These are phyloP conservation scores for Aelia acuminata DNA, from an alignment of 2,888 invertebrate genomes.

Conservation along the genomic window DNA sequence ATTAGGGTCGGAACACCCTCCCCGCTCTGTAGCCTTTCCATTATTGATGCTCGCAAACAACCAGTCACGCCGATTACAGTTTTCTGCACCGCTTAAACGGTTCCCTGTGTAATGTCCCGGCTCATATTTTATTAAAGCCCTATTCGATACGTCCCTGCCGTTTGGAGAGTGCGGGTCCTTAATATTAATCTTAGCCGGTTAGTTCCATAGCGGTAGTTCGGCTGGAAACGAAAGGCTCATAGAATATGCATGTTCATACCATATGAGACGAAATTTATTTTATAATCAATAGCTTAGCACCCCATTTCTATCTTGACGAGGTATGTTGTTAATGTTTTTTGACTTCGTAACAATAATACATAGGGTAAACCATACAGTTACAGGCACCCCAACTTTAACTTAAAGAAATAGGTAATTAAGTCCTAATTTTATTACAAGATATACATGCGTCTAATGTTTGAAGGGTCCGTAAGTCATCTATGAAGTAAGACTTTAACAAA, in stretches of 20 bases:
- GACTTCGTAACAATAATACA: neutral
- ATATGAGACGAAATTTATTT: neutral
- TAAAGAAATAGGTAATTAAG: too few species aligned
- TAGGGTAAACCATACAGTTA: too few species aligned
- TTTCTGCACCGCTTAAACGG: conserved; percentile 38
- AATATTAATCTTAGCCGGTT: conserved; percentile 28
- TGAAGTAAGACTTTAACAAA: too few species aligned
- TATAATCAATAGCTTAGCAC: neutral
- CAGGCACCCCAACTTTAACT: too few species aligned
- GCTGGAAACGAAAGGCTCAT: neutral
- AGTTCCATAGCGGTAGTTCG: neutral
- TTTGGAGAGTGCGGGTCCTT: neutral
- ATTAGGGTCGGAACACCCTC: neutral
- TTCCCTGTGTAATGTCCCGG: conserved; percentile 33
- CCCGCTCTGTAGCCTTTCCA: neutral
- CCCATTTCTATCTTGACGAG: neutral
- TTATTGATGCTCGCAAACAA: conserved; percentile 36
- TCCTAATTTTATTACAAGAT: too few species aligned
- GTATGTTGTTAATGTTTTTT: neutral
- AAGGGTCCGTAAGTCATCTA: too few species aligned
- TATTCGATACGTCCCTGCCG: conserved; percentile 14
- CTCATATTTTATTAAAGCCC: conserved; percentile 40
- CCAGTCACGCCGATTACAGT: conserved; percentile 44
- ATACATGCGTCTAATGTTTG: too few species aligned
- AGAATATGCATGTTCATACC: neutral